Base-by-base conservation (phyloP, 2,888 invertebrate genomes). In the Oxyscelio sp. region DNA sequence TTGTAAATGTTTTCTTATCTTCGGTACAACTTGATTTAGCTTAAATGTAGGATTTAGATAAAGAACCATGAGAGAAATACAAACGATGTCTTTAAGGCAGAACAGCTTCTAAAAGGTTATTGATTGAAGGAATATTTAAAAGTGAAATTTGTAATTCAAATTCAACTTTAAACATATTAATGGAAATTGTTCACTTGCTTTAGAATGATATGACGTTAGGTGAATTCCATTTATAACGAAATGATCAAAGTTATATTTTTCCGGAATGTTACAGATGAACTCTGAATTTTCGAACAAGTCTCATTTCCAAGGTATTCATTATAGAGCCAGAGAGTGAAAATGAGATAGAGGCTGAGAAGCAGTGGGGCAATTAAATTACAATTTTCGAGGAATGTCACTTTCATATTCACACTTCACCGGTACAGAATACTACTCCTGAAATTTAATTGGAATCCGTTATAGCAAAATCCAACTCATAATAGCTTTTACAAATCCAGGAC, bases 41-140 rank as follows among this genome's bases (percentile, higher is more conserved):
- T 65, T 45, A 74, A 74, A 54, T 21, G 74, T 63, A 17, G 74
- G 63, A 63, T 65, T 74, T 74, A 63, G 74, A 74, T 74, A 65
- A 63, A 74, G 63, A 45, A 63, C 22, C 63, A 65, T 52, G 74
- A 74, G 50, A 74, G n/a, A n/a, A n/a, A n/a, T n/a, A n/a, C n/a
- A n/a, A n/a, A n/a, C n/a, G n/a, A n/a, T 21, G 9, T 52, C 22
- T 11, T 34, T 15, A 24, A 40, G 34, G 71, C 43, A 58, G 19
- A 17, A 21, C 19, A 13, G n/a, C 13, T 4, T 11, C 27, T 15
- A 15, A 58, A 58, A 21, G 19, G 48, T 31, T 54, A 54, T 58
- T 17, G 45, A 70, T 70, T 48, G 15, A 19, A 31, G 27, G 3
- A 1, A 17, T 4, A 13, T 31, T n/a, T n/a, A 45, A 56, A 56